These are phyloP conservation scores for Spisula solida DNA, from an alignment of 2,888 invertebrate genomes.

Conservation along the genomic window DNA sequence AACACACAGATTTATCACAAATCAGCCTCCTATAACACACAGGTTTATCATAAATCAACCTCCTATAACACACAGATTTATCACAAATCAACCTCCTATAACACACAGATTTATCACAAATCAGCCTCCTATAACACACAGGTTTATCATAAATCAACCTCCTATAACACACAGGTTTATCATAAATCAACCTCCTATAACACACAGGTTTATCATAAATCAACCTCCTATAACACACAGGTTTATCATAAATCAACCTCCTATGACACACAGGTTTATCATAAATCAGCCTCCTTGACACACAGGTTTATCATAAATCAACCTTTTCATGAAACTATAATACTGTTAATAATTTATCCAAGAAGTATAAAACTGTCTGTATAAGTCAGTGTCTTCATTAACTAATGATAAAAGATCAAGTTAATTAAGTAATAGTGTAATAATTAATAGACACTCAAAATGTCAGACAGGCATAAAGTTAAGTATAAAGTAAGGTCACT, in stretches of 20 bases:
- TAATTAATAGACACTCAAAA: conserved; percentile 29
- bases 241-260: background rate
- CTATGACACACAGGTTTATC: no score
- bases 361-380: background rate
- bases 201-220: no score
- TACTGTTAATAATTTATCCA: background rate
- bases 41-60: background rate
- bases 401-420: conserved; percentile 16
- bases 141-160: background rate
- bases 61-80: no score
- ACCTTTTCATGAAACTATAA: background rate
- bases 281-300: background rate
- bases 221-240: background rate
- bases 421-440: conserved; percentile 14
- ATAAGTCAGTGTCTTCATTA: background rate
- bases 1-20: no score
- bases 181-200: no score
- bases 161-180: background rate
- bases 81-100: background rate
- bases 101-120: background rate
- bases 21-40: background rate
- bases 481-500: background rate
- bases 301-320: background rate
- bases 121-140: no score
- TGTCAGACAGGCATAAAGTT: conserved; percentile 25